phyloP scores from a whole-genome alignment of 2,797 vertebrate species.

The Myotis myotis region DNA sequence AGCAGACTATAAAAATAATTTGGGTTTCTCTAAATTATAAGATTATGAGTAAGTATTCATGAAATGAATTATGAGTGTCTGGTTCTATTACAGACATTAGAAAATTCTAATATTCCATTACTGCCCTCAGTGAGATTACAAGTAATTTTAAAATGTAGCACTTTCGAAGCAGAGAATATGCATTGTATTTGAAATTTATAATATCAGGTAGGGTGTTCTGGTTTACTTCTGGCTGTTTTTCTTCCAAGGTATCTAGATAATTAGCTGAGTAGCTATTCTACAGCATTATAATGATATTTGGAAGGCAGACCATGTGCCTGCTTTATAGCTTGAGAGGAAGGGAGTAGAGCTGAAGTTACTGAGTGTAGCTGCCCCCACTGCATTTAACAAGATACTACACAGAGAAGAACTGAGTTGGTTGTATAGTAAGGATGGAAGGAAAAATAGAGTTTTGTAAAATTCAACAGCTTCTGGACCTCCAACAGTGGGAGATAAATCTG shows the following conservation, averaged over 20 bases:
- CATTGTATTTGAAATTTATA: neutral
- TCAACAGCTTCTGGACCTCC: neutral
- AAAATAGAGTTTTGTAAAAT: neutral
- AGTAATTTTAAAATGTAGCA: constrained; percentile 18
- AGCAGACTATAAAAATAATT: neutral
- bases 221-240: neutral
- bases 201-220: neutral
- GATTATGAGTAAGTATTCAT: constrained; percentile 29
- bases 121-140: constrained; percentile 4
- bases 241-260: neutral
- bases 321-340: neutral
- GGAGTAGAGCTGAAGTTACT: neutral
- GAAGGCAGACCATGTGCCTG: neutral
- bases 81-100: neutral
- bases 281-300: neutral
- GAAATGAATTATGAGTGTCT: neutral
- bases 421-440: neutral
- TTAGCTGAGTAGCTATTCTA: neutral
- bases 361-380: neutral
- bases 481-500: neutral
- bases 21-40: constrained; percentile 11
- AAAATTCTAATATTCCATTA: neutral
- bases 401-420: neutral
- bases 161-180: constrained; percentile 19
- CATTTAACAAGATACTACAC: neutral